phyloP scores from a whole-genome alignment of 2,113 vertebrate species.

The Hirundichthys speculiger region DNA sequence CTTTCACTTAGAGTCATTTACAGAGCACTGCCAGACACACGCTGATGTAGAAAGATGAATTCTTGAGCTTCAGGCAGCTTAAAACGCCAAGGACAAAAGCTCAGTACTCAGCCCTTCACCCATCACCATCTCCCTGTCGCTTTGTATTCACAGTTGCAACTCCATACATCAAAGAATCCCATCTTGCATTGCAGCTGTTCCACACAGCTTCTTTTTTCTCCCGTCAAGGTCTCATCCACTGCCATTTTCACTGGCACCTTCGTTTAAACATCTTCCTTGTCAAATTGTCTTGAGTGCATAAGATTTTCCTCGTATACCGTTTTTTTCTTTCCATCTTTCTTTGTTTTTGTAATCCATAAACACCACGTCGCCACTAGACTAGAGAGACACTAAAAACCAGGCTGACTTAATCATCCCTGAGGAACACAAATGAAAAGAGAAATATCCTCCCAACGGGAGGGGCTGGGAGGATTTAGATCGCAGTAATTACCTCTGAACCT shows the following conservation, averaged over 20 bases:
- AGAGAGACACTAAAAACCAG: conserved; percentile 32
- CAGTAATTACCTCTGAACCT: conserved; percentile 75
- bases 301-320: no score
- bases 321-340: background rate
- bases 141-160: conserved; percentile 30
- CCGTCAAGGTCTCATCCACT: conserved; percentile 11
- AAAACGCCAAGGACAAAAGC: conserved; percentile 59
- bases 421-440: conserved; percentile 27
- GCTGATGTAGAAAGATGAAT: conserved; percentile 39
- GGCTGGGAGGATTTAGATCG: conserved; percentile 36
- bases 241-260: background rate
- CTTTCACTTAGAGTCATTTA: conserved; percentile 5
- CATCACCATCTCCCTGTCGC: conserved; percentile 29
- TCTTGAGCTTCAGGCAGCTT: conserved; percentile 24
- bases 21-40: conserved; percentile 25
- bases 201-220: background rate
- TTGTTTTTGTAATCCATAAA: conserved; percentile 8
- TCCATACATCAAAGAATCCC: conserved; percentile 24
- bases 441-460: conserved; percentile 3
- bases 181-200: conserved; percentile 16
- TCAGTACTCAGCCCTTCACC: conserved; percentile 13
- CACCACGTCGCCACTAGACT: conserved; percentile 16
- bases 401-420: conserved; percentile 44
- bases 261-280: background rate
- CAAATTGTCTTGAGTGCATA: background rate